Evolutionary conservation across 2,888 invertebrate genomes (phyloP), one percentile per base, ranked within the genome.

Genomic region (Scaptodrosophila latifasciaeformis): DNA sequence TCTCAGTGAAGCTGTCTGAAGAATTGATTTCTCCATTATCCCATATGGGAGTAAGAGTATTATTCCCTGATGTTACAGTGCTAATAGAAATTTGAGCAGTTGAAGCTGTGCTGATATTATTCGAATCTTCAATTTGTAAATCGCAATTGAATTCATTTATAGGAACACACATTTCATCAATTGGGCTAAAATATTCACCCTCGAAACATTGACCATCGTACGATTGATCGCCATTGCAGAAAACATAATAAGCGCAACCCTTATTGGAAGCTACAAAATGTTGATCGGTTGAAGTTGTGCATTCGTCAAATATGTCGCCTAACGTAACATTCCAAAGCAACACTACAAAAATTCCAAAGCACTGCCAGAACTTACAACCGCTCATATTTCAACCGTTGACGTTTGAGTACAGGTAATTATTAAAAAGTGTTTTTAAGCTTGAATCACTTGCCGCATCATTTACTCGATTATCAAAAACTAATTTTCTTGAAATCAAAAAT

Each of bases 201-300:
- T 77, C 77, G 2, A 57, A 62, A 18, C 82, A 81, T 27, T 75
- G 61, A n/a, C 83, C 81, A 18, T 82, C 82, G 39, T 75, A 82
- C 5, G 82, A 83, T 6, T 82, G 70, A 27, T 75, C 76, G 10
- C 74, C 80, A 27, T 72, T 69, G 54, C 83, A 83, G 29, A 68
- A 82, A 5, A 82, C 81, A 13, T 69, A 82, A 18, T 81, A 74
- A 0, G 65, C 62, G 45, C 82, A 82, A 35, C 81, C 77, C 39
- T 55, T 64, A 1, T 52, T 62, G 5, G 83, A 80, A 1, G 48
- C 53, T 13, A 80, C 50, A n/a, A 76, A 71, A 2, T 52, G 54
- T 1, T 60, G 43, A 4, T 45, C 59, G 9, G 51, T 51, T 4
- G 24, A 39, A 1, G 17, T 49, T 6, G 40, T 54, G 48, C 79